Conservation (phyloP, 2,797 vertebrate genomes). For the Sarcophilus harrisii region DNA sequence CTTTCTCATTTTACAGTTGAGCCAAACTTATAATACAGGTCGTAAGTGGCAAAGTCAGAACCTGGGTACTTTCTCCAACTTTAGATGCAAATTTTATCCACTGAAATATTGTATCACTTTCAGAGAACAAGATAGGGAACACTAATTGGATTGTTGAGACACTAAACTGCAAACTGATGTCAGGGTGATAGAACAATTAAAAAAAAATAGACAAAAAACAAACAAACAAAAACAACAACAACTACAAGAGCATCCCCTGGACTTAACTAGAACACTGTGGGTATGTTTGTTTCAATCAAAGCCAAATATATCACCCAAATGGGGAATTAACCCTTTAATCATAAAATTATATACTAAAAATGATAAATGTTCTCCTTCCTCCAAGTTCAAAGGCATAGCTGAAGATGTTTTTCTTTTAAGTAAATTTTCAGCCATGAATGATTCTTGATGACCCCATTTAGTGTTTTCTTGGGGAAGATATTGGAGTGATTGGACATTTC, state of each 20-base stretch:
- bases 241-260: neutral
- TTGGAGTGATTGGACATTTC: neutral
- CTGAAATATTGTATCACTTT: neutral
- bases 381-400: neutral
- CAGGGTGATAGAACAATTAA: neutral
- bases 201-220: neutral
- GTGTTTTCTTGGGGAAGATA: neutral
- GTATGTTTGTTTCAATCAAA: neutral
- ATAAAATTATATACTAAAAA: neutral
- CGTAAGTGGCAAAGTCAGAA: neutral
- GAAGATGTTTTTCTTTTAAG: neutral
- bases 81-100: neutral
- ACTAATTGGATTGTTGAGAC: neutral
- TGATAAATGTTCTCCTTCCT: neutral
- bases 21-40: neutral
- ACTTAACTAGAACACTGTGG: neutral
- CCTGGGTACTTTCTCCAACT: neutral
- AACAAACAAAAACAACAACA: neutral
- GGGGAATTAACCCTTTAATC: neutral
- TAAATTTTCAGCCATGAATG: neutral
- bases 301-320: neutral
- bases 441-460: neutral
- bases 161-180: neutral
- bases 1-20: neutral
- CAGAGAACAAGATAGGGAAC: neutral